A percentile compares a stretch with the other conserved stretches of the same genome.
Evolutionary conservation across 2,113 vertebrate genomes (phyloP).

Genomic region (Quiscalus mexicanus): DNA sequence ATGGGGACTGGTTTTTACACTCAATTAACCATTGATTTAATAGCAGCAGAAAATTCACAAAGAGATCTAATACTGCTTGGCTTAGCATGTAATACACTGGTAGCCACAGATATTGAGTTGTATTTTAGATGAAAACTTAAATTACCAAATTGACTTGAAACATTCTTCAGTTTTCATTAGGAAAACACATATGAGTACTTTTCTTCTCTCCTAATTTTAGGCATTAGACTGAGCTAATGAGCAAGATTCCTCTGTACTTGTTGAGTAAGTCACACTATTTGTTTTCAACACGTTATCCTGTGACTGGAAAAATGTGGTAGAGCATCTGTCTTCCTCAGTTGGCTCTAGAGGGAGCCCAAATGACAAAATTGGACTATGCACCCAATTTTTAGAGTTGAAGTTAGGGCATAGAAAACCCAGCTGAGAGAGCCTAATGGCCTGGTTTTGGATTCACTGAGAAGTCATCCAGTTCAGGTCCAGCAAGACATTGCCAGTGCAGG

Average conservation of each 20-base stretch:
- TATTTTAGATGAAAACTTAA: background rate
- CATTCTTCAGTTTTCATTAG: background rate
- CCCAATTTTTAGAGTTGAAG: background rate
- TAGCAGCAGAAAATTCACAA: background rate
- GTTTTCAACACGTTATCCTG: background rate
- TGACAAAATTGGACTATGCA: slow-evolving; percentile 16
- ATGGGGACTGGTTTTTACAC: background rate
- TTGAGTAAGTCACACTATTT: background rate
- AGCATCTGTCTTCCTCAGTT: background rate
- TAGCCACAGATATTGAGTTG: background rate
- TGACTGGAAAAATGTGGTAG: background rate
- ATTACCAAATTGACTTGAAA: background rate
- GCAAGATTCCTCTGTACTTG: background rate
- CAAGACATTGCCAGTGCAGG: background rate
- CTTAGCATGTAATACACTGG: background rate
- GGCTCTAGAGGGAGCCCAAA: slow-evolving; percentile 69
- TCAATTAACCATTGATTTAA: background rate
- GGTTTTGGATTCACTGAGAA: background rate
- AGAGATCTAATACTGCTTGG: background rate
- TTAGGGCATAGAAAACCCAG: background rate
- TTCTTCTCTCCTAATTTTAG: background rate
- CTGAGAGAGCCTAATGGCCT: background rate
- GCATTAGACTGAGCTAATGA: background rate
- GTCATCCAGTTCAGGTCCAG: background rate
- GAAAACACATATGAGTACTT: background rate